phyloP scores from a whole-genome alignment of 2,113 vertebrate genomes.

The Leptobrachium ailaonicum region DNA sequence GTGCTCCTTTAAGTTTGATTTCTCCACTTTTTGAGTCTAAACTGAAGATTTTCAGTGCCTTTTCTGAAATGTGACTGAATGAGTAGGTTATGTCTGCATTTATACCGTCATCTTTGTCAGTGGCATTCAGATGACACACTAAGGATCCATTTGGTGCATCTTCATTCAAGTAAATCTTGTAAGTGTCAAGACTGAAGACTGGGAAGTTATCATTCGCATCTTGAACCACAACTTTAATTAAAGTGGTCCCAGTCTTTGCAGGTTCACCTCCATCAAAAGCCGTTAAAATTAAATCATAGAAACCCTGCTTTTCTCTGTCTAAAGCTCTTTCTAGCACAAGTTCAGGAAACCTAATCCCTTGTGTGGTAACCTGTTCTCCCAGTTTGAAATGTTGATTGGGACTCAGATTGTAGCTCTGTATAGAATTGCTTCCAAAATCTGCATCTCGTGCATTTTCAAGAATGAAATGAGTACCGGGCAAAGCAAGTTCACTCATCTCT shows the following conservation, averaged over 20 bases:
- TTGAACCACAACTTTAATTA: no score
- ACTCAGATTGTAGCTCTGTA: conserved; percentile 58
- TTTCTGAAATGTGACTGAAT: no score
- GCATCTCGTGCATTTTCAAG: conserved; percentile 57
- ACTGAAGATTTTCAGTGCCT: no score
- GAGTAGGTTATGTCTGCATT: no score
- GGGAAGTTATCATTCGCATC: no score
- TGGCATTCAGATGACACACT: no score
- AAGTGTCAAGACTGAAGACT: no score
- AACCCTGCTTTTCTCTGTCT: conserved; percentile 59
- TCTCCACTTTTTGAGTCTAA: no score
- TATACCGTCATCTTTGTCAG: no score
- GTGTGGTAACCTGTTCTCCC: conserved; percentile 49
- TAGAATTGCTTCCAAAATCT: conserved; percentile 57
- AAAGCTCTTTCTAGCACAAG: conserved; percentile 62
- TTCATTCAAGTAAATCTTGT: no score
- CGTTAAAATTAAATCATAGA: conserved; percentile 53
- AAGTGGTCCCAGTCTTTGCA: neutral
- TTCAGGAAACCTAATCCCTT: conserved; percentile 62
- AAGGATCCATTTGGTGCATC: no score
- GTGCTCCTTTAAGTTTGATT: no score
- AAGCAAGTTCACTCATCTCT: conserved; percentile 62
- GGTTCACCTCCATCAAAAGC: conserved; percentile 64
- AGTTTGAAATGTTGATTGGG: conserved; percentile 55
- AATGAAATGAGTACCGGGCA: conserved; percentile 60